Conservation (phyloP, 1,140 invertebrate genomes). For the Magallana angulata region DNA sequence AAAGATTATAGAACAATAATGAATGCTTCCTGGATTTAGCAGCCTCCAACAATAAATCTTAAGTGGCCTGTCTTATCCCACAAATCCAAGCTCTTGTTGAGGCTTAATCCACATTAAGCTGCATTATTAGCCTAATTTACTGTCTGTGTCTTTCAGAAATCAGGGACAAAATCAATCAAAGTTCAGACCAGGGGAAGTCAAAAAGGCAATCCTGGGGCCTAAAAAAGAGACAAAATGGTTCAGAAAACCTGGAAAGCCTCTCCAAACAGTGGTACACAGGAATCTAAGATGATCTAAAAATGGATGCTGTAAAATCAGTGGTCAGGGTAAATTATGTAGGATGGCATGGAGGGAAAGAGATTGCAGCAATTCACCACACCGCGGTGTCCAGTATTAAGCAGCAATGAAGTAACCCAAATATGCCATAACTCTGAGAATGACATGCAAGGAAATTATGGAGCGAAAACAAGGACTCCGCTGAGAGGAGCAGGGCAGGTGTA, state of each 20-base stretch:
- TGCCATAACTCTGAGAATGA: background rate
- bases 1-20: background rate
- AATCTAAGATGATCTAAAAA: background rate
- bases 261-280: background rate
- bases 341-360: background rate
- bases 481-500: background rate
- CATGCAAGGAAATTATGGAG: background rate
- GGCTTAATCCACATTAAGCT: conserved; percentile 6
- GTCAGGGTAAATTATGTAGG: background rate
- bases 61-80: background rate
- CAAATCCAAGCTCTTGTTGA: background rate
- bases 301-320: background rate
- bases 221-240: background rate
- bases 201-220: background rate
- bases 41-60: background rate
- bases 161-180: background rate
- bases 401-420: background rate
- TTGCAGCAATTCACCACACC: background rate
- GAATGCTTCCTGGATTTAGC: background rate
- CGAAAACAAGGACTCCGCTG: background rate
- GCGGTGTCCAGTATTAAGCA: background rate
- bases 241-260: background rate
- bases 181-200: background rate
- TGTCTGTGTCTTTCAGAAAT: conserved; percentile 5
- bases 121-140: conserved; percentile 1